Base-by-base conservation (phyloP, 1,140 invertebrate species). In the Sycophila sp. region DNA sequence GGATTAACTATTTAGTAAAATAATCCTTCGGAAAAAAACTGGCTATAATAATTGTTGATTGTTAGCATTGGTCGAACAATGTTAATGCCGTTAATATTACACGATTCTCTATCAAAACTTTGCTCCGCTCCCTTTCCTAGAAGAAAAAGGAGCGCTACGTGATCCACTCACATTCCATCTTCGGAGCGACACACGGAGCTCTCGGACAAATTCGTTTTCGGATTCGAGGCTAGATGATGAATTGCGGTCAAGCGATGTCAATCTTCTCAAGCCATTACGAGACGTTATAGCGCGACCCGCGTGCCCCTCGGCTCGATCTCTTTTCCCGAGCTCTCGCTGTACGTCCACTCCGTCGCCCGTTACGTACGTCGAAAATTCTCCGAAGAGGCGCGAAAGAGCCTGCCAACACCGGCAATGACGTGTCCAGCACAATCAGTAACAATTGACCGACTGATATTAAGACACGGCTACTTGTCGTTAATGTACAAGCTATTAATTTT, bases 201-300 rank as follows among this genome's bases (percentile, higher is more conserved):
- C 11, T 64, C 13, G 34, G 34, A 65, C 34, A 55, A 65, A 65
- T 65, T 65, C 15, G 34, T 65, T 55, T 40, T 38, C 49, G 13
- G 63, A 65, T 53, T 53, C 49, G 34, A 65, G 63, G 63, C 36
- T 65, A 40, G 7, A 24, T 30, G 34, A 65, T 65, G 24, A 65
- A 65, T 65, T 55, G 49, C 47, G 32, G 24, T 65, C 49, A 40
- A 65, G 36, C 49, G 34, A 40, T 40, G 45, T 55, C 49, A 65
- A 65, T 51, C 47, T 55, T 28, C 24, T 40, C 34, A 26, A 30
- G 24, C 8, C n/a, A 15, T 40, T 40, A 53, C 38, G 24, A 6
- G 42, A 38, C 22, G 17, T 38, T 51, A 51, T 24, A 15, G 2
- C 11, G 8, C 38, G 36, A 28, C 45, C 24, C 30, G 5, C 17